Conservation (phyloP, 2,888 invertebrate genomes). For the Elysia crispata region DNA sequence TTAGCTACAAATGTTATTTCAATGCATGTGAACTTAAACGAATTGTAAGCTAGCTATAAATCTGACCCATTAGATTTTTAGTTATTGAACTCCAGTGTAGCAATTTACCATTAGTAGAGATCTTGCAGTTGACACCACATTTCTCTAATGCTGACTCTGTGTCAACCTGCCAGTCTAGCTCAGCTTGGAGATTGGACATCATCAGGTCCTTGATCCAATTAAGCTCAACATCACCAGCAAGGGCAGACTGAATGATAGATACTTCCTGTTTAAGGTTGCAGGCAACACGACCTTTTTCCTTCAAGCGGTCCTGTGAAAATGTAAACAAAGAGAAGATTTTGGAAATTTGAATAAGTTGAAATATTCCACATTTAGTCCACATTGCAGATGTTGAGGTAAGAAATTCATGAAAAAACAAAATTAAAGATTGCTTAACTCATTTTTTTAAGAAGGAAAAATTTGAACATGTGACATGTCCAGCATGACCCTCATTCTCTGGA, state of each 20-base stretch:
- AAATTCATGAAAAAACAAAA: no score
- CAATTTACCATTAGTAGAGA: slow-evolving; percentile 74
- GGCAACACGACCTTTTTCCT: slow-evolving; percentile 66
- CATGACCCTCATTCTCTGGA: no score
- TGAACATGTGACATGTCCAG: no score
- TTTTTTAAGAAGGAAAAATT: no score
- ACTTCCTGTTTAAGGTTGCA: slow-evolving; percentile 71
- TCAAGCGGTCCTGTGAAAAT: slow-evolving; percentile 65
- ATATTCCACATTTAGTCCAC: background rate
- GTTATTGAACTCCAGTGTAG: no score
- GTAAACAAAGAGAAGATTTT: background rate
- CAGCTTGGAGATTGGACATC: slow-evolving; percentile 62
- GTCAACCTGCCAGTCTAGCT: slow-evolving; percentile 68
- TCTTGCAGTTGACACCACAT: slow-evolving; percentile 73
- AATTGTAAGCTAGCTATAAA: no score
- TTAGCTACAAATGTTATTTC: no score
- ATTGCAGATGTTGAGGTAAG: no score
- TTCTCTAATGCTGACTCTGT: slow-evolving; percentile 72
- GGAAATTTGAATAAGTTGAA: background rate
- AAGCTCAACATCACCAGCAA: slow-evolving; percentile 60
- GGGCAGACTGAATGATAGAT: slow-evolving; percentile 65
- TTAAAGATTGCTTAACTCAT: no score
- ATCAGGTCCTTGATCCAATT: slow-evolving; percentile 68
- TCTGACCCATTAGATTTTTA: no score
- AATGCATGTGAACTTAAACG: no score